These are phyloP conservation scores for Myanophis thanlyinensis DNA, from an alignment of 2,113 vertebrate species.

Conservation along the genomic window DNA sequence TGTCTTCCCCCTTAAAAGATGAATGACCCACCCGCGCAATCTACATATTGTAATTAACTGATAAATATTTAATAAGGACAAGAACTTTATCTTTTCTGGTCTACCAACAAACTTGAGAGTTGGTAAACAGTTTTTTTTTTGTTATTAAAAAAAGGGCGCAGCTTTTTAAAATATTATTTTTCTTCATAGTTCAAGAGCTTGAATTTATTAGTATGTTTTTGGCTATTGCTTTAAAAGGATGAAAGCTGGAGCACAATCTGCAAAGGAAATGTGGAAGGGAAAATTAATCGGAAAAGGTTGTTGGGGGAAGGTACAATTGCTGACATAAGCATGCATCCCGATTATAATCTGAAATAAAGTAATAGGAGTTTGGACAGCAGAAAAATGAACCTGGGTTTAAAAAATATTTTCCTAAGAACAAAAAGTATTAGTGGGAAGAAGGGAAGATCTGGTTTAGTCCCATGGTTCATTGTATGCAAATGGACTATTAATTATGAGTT, in stretches of 20 bases:
- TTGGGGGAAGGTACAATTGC: background rate
- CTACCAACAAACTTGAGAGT: constrained; percentile 51
- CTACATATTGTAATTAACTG: constrained; percentile 53
- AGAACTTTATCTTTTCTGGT: constrained; percentile 45
- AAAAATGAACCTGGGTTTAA: background rate
- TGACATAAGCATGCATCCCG: background rate
- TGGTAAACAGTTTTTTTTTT: constrained; percentile 15
- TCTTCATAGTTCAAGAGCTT: background rate
- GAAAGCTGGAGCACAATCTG: background rate
- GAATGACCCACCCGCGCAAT: constrained; percentile 52
- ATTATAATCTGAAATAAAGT: constrained; percentile 21
- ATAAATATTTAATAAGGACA: constrained; percentile 53
- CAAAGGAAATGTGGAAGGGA: background rate
- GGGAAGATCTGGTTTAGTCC: background rate
- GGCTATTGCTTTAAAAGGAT: background rate
- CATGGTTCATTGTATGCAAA: background rate
- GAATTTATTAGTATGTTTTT: background rate
- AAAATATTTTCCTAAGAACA: background rate
- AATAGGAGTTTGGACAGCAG: background rate
- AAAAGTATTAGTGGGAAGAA: background rate
- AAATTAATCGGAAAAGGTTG: background rate
- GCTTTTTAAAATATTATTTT: background rate
- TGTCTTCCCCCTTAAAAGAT: constrained; percentile 55
- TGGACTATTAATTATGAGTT: background rate
- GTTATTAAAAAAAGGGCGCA: background rate